These are phyloP conservation scores for Conistra vaccinii DNA, from an alignment of 2,888 invertebrate species.

Conservation along the genomic window DNA sequence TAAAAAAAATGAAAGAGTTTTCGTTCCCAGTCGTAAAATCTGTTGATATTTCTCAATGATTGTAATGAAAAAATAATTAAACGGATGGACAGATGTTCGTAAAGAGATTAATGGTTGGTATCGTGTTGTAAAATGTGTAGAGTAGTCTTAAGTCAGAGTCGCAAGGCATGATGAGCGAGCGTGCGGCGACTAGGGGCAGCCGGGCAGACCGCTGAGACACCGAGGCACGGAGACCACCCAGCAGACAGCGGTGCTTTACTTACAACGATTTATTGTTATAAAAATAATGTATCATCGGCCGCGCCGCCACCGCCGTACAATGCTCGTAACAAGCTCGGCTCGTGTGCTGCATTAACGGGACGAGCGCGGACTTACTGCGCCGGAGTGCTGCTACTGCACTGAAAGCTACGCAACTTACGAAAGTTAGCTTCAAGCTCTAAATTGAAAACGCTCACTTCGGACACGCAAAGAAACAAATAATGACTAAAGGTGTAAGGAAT, in stretches of 20 bases:
- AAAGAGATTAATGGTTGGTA: conserved; percentile 61
- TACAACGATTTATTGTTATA: conserved; percentile 90
- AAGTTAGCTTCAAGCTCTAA: neutral
- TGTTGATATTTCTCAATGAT: conserved; percentile 48
- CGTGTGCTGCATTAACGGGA: conserved; percentile 83
- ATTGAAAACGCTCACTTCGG: neutral
- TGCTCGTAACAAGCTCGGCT: conserved; percentile 86
- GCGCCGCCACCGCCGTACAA: conserved; percentile 80
- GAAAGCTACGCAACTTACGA: conserved; percentile 55
- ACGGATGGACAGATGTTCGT: conserved; percentile 49
- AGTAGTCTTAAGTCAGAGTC: conserved; percentile 67
- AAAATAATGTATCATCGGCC: conserved; percentile 90
- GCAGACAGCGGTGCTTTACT: conserved; percentile 87
- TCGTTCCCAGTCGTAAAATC: conserved; percentile 60
- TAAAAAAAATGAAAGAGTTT: conserved; percentile 67
- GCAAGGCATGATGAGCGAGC: conserved; percentile 66
- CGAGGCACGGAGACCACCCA: conserved; percentile 79
- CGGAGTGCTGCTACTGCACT: conserved; percentile 47
- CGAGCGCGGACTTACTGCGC: conserved; percentile 69
- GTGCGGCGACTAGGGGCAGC: conserved; percentile 71
- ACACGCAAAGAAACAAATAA: neutral
- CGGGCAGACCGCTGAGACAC: conserved; percentile 83
- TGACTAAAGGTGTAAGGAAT: neutral
- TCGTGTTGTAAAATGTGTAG: conserved; percentile 60
- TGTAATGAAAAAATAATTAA: conserved; percentile 52